phyloP scores from a whole-genome alignment of 2,113 vertebrate species.

The Cinclus cinclus region DNA sequence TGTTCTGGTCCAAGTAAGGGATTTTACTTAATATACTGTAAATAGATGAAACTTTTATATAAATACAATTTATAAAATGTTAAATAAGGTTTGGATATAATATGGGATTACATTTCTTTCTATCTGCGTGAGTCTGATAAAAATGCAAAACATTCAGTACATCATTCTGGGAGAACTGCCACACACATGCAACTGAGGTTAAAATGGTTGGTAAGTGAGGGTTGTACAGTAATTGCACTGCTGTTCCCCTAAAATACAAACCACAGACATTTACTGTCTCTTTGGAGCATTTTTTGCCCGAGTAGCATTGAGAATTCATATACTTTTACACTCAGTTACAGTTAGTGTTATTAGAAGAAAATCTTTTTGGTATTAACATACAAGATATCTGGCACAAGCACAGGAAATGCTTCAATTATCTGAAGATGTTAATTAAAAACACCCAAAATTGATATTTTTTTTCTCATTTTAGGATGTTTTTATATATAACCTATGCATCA shows the following conservation, averaged over 20 bases:
- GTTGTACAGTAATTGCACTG: conserved; percentile 52
- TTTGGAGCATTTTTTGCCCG: not conserved
- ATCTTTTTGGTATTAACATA: not conserved
- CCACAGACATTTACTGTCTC: conserved; percentile 30
- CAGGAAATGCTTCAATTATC: not conserved
- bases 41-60: conserved; percentile 32
- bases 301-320: conserved; percentile 17
- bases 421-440: conserved; percentile 14
- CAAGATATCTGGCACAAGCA: not conserved
- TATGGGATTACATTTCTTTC: conserved; percentile 33
- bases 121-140: conserved; percentile 24
- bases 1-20: not conserved
- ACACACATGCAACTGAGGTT: conserved; percentile 46
- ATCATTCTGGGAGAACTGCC: conserved; percentile 44
- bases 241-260: conserved; percentile 47
- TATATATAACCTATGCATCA: not conserved
- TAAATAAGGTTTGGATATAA: conserved; percentile 35
- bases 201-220: conserved; percentile 58
- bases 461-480: not conserved
- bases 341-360: conserved; percentile 14
- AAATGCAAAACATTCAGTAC: conserved; percentile 29
- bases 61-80: conserved; percentile 38
- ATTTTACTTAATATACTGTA: conserved; percentile 30
- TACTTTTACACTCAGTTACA: not conserved
- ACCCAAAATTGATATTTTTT: not conserved